Evolutionary conservation across 1,140 invertebrate genomes (phyloP).

Genomic region (Phthorimaea operculella): DNA sequence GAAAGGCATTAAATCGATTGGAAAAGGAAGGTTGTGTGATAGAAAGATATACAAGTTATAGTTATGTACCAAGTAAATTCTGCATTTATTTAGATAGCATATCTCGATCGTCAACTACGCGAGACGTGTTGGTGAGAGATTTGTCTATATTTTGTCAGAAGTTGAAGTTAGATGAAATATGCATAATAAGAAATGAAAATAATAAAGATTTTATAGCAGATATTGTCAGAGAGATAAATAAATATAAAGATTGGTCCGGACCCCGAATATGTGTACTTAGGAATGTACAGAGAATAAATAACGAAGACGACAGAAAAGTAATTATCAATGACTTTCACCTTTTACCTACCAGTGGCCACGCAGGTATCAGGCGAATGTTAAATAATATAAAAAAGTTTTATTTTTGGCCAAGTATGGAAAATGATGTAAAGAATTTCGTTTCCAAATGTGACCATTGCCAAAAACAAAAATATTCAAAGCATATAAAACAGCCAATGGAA

Average conservation of each 20-base stretch:
- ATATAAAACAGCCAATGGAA: background rate
- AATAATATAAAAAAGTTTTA: conserved; percentile 1
- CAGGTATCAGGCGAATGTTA: background rate
- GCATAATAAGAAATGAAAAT: conserved; percentile 4
- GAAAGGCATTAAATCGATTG: background rate
- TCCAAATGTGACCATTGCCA: background rate
- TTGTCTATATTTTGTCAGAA: background rate
- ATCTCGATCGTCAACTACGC: background rate
- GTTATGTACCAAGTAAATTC: background rate
- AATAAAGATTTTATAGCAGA: background rate
- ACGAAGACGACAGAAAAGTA: background rate
- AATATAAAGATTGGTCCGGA: background rate
- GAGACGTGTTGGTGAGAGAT: conserved; percentile 2
- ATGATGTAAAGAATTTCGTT: background rate
- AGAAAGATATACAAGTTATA: background rate
- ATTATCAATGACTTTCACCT: background rate
- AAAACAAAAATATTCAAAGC: background rate
- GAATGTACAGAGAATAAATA: conserved; percentile 4
- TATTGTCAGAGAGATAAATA: background rate
- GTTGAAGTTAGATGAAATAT: background rate
- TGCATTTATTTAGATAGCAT: background rate
- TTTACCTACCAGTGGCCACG: conserved; percentile 3
- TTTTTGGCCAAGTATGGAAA: background rate
- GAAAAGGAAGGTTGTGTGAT: background rate
- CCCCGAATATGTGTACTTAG: background rate